These are phyloP conservation scores for Anomalospiza imberbis DNA, from an alignment of 2,797 vertebrate species.

Conservation along the genomic window DNA sequence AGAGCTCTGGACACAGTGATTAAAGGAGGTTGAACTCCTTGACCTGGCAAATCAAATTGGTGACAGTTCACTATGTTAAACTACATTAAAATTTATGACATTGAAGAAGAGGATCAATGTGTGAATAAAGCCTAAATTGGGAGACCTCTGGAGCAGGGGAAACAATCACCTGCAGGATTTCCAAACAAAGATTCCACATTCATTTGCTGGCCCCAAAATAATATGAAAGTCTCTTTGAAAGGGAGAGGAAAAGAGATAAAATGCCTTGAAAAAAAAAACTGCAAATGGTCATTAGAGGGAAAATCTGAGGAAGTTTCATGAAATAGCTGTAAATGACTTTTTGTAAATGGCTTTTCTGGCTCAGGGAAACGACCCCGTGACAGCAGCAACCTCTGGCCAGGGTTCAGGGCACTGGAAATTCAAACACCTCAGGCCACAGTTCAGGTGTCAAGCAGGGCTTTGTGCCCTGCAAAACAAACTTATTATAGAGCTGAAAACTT, in stretches of 20 bases:
- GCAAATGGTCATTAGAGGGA: constrained; percentile 39
- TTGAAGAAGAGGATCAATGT: constrained; percentile 38
- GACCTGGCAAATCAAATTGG: constrained; percentile 58
- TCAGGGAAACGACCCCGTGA: neutral
- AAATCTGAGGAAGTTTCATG: constrained; percentile 7
- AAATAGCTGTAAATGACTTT: neutral
- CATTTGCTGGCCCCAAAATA: neutral
- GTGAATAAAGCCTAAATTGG: neutral
- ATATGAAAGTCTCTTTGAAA: neutral
- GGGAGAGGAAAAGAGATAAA: neutral
- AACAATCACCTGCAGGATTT: neutral
- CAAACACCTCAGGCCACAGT: neutral
- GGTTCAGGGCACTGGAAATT: neutral
- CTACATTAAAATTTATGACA: constrained; percentile 66
- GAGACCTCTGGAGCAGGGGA: neutral
- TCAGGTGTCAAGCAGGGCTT: neutral
- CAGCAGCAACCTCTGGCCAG: neutral
- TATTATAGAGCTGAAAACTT: neutral
- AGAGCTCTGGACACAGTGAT: constrained; percentile 48
- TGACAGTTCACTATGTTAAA: constrained; percentile 61
- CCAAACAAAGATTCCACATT: neutral
- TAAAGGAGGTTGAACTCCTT: constrained; percentile 56
- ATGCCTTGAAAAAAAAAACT: neutral
- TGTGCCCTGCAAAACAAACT: neutral
- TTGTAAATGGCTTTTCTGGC: neutral